These are phyloP conservation scores for Amyelois transitella DNA, from an alignment of 1,140 invertebrate genomes.

Conservation along the genomic window DNA sequence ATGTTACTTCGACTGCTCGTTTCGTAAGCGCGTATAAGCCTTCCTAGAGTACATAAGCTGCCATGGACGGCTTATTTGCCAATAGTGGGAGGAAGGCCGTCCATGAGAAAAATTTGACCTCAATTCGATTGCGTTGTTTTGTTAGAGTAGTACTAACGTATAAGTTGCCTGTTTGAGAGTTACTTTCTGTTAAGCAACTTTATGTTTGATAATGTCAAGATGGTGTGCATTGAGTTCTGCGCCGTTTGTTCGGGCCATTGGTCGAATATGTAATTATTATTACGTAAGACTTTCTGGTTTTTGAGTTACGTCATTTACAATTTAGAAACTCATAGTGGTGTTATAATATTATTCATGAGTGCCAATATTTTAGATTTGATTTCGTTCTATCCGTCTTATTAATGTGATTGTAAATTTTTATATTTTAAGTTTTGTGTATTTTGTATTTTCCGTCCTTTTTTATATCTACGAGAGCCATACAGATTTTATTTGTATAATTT, in stretches of 20 bases:
- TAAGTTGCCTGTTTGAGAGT: slow-evolving; percentile 18
- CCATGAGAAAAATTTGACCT: slow-evolving; percentile 46
- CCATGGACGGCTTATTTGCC: slow-evolving; percentile 20
- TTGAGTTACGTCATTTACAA: neutral
- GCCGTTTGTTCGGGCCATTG: neutral
- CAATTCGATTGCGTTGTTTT: slow-evolving; percentile 15
- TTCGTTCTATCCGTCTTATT: slow-evolving; percentile 1
- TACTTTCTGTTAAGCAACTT: slow-evolving; percentile 8
- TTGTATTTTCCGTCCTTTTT: slow-evolving; percentile 39
- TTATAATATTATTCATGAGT: neutral
- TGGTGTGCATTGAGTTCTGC: neutral
- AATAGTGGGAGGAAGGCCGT: slow-evolving; percentile 17
- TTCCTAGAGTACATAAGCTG: slow-evolving; percentile 20
- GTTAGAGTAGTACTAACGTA: slow-evolving; percentile 5
- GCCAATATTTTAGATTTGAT: neutral
- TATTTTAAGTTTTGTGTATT: neutral
- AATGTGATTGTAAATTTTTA: slow-evolving; percentile 2
- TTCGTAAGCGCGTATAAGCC: slow-evolving; percentile 23
- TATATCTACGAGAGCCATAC: slow-evolving; percentile 28
- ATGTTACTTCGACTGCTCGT: slow-evolving; percentile 20
- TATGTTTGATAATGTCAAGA: slow-evolving; percentile 13
- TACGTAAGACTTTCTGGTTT: slow-evolving; percentile 6
- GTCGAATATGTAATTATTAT: neutral
- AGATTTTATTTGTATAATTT: slow-evolving; percentile 17
- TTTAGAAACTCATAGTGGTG: neutral